A percentile compares a stretch with the other conserved stretches of the same genome.
Conservation (phyloP, 2,888 invertebrate genomes). For the Siphlonurus alternatus region DNA sequence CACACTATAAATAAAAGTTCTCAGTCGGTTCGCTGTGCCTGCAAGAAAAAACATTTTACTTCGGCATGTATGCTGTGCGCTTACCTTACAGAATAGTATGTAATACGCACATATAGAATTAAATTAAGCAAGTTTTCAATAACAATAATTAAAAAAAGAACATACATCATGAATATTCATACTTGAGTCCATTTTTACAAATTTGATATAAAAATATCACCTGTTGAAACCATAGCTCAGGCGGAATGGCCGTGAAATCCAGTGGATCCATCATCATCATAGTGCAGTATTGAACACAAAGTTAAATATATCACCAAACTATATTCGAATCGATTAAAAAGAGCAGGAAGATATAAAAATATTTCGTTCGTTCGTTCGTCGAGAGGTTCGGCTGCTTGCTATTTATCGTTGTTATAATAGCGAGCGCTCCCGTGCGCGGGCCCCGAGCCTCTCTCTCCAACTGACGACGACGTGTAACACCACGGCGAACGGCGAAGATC, state of each 20-base stretch:
- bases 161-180: no score
- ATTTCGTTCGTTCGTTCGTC: not conserved
- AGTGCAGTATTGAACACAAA: not conserved
- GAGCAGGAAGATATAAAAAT: not conserved
- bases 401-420: not conserved
- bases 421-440: not conserved
- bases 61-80: no score
- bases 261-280: conserved; percentile 2
- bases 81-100: no score
- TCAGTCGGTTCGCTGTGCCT: not conserved
- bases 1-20: not conserved
- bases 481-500: not conserved
- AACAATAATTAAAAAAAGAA: no score
- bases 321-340: not conserved
- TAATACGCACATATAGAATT: no score
- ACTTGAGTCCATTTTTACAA: not conserved
- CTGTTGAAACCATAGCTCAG: conserved; percentile 72
- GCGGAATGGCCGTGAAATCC: conserved; percentile 36
- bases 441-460: not conserved
- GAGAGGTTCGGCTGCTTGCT: not conserved
- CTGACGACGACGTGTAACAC: not conserved
- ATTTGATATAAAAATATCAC: conserved; percentile 26
- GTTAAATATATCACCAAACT: not conserved
- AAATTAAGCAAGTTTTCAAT: no score
- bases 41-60: no score